These are phyloP conservation scores for Troilus luridus DNA, from an alignment of 2,888 invertebrate genomes.

Conservation along the genomic window DNA sequence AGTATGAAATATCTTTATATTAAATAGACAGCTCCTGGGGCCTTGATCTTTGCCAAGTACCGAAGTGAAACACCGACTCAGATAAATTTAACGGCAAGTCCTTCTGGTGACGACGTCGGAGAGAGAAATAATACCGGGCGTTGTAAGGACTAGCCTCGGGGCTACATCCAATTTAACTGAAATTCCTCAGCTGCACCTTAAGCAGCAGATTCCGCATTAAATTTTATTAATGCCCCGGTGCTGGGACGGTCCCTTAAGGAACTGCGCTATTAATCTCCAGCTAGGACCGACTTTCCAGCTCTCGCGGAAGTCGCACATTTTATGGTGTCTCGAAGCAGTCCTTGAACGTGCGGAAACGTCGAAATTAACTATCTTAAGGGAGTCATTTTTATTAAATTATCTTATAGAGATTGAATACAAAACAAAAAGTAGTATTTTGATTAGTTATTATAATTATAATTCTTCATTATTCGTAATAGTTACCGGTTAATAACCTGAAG, in stretches of 20 bases:
- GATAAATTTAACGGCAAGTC: not conserved
- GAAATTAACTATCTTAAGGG: not conserved
- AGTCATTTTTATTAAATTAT: not conserved
- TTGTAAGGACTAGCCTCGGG: not conserved
- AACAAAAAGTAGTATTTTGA: no score
- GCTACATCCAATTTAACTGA: conserved; percentile 29
- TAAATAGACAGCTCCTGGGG: not conserved
- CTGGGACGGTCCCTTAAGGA: conserved; percentile 35
- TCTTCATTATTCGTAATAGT: no score
- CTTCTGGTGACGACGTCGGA: not conserved
- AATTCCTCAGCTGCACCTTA: conserved; percentile 40
- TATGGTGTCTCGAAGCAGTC: not conserved
- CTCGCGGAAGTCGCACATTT: not conserved
- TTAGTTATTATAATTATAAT: no score
- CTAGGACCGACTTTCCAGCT: not conserved
- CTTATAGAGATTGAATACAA: not conserved
- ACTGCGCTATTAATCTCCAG: conserved; percentile 50
- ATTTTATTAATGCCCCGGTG: conserved; percentile 46
- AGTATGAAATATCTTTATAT: not conserved
- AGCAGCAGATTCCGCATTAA: conserved; percentile 51
- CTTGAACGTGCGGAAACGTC: not conserved
- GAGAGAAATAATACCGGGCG: not conserved
- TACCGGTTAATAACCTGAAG: no score
- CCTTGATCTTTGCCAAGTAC: not conserved
- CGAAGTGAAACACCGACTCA: not conserved